Percentiles rank a stretch among this genome's conserved stretches.
Evolutionary conservation across 1,140 invertebrate genomes (phyloP).

Genomic region (Drosophila sechellia): DNA sequence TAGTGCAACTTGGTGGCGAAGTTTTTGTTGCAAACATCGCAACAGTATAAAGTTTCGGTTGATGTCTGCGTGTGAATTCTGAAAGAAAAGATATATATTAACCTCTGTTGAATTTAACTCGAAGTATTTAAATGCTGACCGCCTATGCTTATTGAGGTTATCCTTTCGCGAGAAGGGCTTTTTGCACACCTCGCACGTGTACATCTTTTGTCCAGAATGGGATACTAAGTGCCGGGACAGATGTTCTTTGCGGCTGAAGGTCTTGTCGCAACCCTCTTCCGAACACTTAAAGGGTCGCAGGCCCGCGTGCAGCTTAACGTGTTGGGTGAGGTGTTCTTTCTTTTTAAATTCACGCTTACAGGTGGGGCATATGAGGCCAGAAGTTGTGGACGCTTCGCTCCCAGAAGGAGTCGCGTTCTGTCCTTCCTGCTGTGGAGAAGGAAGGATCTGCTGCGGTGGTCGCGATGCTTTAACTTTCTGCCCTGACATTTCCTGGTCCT

Average conservation of each 20-base stretch:
- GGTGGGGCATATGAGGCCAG: constrained; percentile 74
- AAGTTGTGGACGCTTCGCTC: constrained; percentile 12
- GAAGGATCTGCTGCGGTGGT: constrained; percentile 23
- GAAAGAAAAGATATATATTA: neutral
- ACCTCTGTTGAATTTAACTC: neutral
- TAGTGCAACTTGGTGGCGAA: constrained; percentile 90
- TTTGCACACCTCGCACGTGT: constrained; percentile 90
- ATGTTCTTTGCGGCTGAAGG: constrained; percentile 90
- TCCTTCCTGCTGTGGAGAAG: constrained; percentile 12
- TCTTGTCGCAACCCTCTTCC: constrained; percentile 88
- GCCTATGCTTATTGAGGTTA: constrained; percentile 90
- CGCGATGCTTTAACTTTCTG: constrained; percentile 14
- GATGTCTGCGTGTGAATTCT: constrained; percentile 75
- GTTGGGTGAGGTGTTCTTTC: constrained; percentile 90
- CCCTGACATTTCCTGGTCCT: neutral
- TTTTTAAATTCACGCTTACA: constrained; percentile 90
- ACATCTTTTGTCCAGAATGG: constrained; percentile 91
- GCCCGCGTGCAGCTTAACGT: constrained; percentile 90
- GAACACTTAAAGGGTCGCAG: constrained; percentile 87
- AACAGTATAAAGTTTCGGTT: constrained; percentile 89
- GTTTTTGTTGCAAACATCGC: constrained; percentile 89
- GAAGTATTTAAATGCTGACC: constrained; percentile 37
- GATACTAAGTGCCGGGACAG: constrained; percentile 89
- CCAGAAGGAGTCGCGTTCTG: constrained; percentile 9
- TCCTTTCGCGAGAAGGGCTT: constrained; percentile 92